phyloP scores from a whole-genome alignment of 1,140 invertebrate species.

The Psilanteris sp. region DNA sequence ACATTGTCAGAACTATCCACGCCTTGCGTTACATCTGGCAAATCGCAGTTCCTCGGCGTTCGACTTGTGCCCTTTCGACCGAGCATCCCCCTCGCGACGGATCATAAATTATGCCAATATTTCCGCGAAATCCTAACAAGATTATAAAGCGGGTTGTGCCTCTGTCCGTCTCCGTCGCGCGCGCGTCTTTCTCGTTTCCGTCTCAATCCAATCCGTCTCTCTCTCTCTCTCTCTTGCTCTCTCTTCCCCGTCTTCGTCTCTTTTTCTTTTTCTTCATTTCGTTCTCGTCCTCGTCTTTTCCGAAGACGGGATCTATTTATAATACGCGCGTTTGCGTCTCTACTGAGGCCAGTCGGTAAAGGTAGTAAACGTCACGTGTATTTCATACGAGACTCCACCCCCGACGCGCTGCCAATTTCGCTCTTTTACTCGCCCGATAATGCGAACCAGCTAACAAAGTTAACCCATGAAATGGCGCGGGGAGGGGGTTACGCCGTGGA shows the following conservation, averaged over 20 bases:
- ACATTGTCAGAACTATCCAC: constrained; percentile 50
- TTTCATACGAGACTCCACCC: constrained; percentile 80
- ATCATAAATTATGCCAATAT: constrained; percentile 80
- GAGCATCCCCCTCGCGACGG: constrained; percentile 74
- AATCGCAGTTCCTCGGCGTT: constrained; percentile 39
- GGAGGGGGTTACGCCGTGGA: no score
- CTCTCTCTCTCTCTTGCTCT: constrained; percentile 9
- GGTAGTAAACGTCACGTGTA: constrained; percentile 80
- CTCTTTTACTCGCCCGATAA: constrained; percentile 72
- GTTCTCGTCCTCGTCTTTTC: constrained; percentile 63
- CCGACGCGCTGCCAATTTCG: constrained; percentile 76
- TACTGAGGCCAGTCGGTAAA: constrained; percentile 73
- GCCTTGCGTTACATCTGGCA: constrained; percentile 54
- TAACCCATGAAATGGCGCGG: constrained; percentile 60
- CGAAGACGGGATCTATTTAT: constrained; percentile 76
- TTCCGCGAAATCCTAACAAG: constrained; percentile 80
- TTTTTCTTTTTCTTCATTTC: constrained; percentile 19
- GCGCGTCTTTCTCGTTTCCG: constrained; percentile 2
- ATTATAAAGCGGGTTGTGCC: constrained; percentile 78
- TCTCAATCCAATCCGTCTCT: no score
- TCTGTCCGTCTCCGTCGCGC: constrained; percentile 43
- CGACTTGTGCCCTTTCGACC: constrained; percentile 39
- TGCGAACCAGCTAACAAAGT: constrained; percentile 73
- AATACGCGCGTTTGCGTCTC: constrained; percentile 74
- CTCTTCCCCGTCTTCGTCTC: no score